A percentile compares a stretch with the other conserved stretches of the same genome.
Evolutionary conservation across 2,888 invertebrate genomes (phyloP).

Genomic region (Aquatica leii): DNA sequence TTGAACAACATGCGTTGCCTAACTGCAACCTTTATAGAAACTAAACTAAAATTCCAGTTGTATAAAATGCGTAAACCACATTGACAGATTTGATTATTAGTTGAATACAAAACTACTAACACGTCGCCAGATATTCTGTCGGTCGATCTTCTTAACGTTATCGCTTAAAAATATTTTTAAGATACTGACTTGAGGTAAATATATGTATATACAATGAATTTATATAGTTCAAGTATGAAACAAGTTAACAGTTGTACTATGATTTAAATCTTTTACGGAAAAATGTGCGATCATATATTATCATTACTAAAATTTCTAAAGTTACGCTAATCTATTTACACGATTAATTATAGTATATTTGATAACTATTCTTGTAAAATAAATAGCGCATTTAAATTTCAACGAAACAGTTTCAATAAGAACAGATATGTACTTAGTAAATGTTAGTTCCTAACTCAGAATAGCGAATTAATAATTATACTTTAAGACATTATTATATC

Average conservation of each 20-base stretch:
- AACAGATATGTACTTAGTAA: slow-evolving; percentile 1
- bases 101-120: slow-evolving; percentile 28
- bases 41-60: slow-evolving; percentile 16
- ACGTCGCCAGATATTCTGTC: slow-evolving; percentile 19
- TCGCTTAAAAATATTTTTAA: slow-evolving; percentile 14
- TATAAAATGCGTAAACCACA: slow-evolving; percentile 28
- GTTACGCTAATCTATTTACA: slow-evolving; percentile 10
- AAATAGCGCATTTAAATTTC: neutral
- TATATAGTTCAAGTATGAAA: neutral
- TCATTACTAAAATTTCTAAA: neutral
- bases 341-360: slow-evolving; percentile 2
- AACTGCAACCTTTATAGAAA: slow-evolving; percentile 11
- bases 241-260: slow-evolving; percentile 6
- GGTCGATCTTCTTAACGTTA: slow-evolving; percentile 5
- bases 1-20: slow-evolving; percentile 22
- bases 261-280: slow-evolving; percentile 1
- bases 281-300: slow-evolving; percentile 4
- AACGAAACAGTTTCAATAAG: neutral
- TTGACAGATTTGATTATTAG: slow-evolving; percentile 12
- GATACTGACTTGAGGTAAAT: slow-evolving; percentile 14
- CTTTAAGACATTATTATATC: slow-evolving; percentile 7
- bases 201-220: slow-evolving; percentile 5
- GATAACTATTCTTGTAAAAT: slow-evolving; percentile 12
- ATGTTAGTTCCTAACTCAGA: neutral
- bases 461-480: too few relatives aligned